Evolutionary conservation across 2,113 vertebrate species (phyloP).

Genomic region (Pachycephala philippinensis): DNA sequence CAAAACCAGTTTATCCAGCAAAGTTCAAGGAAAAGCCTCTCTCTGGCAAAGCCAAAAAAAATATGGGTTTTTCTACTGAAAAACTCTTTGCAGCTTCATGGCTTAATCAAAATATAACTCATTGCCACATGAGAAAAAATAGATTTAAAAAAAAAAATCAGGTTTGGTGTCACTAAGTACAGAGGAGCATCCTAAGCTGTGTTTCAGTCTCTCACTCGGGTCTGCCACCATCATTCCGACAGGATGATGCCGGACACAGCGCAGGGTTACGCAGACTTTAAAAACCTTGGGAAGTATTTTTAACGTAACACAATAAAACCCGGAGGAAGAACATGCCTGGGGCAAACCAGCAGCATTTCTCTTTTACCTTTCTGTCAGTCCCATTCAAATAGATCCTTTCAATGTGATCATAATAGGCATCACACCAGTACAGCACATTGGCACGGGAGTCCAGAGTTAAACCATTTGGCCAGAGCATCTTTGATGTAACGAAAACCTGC

Average conservation of each 20-base stretch:
- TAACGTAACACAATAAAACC: slow-evolving; percentile 7
- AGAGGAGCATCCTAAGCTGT: not conserved
- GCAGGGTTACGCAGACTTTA: not conserved
- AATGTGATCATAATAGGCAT: slow-evolving; percentile 98
- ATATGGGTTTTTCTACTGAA: not conserved
- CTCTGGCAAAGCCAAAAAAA: not conserved
- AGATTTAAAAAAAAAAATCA: not conserved
- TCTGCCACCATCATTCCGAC: not conserved
- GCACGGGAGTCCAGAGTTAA: slow-evolving; percentile 88
- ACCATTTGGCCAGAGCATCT: slow-evolving; percentile 98
- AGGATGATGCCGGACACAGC: not conserved
- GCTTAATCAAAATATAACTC: not conserved
- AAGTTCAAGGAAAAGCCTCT: not conserved
- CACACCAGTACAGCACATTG: slow-evolving; percentile 95
- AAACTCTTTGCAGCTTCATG: not conserved
- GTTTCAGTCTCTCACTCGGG: not conserved
- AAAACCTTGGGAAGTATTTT: slow-evolving; percentile 53
- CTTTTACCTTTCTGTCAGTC: slow-evolving; percentile 89
- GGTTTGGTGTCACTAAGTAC: not conserved
- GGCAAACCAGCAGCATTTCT: slow-evolving; percentile 41
- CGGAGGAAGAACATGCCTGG: not conserved
- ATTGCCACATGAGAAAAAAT: not conserved
- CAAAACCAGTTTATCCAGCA: not conserved
- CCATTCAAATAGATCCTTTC: slow-evolving; percentile 95
- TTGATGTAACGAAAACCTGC: slow-evolving; percentile 93